Evolutionary conservation across 2,113 vertebrate genomes (phyloP).

Genomic region (Columbina picui): DNA sequence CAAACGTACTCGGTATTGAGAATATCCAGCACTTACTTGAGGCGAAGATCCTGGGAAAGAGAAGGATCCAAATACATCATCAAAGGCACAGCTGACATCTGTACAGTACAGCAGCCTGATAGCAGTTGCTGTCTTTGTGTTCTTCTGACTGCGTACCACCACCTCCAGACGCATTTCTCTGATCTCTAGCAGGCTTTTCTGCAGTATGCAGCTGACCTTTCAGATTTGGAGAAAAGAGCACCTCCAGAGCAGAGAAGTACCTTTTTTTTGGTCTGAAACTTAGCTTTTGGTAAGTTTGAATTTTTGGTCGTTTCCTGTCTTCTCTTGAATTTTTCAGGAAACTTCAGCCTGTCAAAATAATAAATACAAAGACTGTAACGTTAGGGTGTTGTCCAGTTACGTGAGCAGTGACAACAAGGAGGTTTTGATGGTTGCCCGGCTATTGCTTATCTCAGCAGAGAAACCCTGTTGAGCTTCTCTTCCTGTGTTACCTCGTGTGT

Average conservation of each 20-base stretch:
- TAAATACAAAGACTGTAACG: background rate
- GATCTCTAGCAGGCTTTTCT: background rate
- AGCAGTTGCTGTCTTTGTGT: background rate
- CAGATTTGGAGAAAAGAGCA: background rate
- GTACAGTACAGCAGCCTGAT: background rate
- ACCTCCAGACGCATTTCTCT: background rate
- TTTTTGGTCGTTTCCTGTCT: background rate
- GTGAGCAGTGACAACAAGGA: background rate
- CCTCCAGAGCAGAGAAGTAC: background rate
- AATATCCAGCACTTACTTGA: background rate
- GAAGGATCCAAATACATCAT: background rate
- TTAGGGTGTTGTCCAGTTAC: fast-evolving
- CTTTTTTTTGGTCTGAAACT: background rate
- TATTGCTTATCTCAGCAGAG: background rate
- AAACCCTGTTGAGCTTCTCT: background rate
- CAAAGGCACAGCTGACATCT: background rate
- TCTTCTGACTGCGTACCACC: background rate
- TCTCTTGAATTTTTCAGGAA: background rate
- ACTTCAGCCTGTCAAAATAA: background rate
- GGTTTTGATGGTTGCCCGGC: background rate
- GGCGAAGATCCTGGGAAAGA: background rate
- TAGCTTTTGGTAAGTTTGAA: background rate
- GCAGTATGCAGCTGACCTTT: background rate
- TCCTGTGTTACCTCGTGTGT: background rate
- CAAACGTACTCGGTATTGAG: background rate